Conservation (phyloP, 37 sponge, comb jelly and placozoan species). For the Dysidea cf. avara region DNA sequence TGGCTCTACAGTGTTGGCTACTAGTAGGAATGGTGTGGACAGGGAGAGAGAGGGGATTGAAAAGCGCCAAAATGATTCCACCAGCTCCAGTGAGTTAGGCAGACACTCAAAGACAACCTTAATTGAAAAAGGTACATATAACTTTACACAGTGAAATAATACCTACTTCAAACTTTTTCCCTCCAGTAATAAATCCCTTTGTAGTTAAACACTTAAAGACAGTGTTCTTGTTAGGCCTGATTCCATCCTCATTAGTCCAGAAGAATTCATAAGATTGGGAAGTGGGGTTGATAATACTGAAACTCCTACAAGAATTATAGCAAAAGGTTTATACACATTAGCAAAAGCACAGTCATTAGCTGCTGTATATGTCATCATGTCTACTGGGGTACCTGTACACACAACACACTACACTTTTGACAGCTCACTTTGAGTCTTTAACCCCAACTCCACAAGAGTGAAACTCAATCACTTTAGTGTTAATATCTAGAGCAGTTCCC, state of each 20-base stretch:
- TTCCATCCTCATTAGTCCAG: constrained; percentile 64
- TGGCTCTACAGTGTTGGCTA: constrained; percentile 84
- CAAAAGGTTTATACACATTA: too few relatives aligned
- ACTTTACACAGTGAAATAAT: not conserved
- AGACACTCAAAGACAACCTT: constrained; percentile 90
- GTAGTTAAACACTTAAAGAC: constrained; percentile 74
- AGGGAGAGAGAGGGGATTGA: constrained; percentile 85
- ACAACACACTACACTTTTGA: not conserved
- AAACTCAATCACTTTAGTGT: constrained; percentile 87
- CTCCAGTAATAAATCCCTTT: constrained; percentile 60
- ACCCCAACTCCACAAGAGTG: constrained; percentile 75
- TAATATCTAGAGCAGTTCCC: constrained; percentile 2
- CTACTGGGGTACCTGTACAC: not conserved
- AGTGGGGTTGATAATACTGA: constrained; percentile 93
- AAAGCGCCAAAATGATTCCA: constrained; percentile 89
- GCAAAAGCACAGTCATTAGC: too few relatives aligned
- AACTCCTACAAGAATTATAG: constrained; percentile 40
- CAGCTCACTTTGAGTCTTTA: constrained; percentile 40
- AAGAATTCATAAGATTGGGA: constrained; percentile 72
- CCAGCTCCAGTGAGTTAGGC: constrained; percentile 49
- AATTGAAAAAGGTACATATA: not conserved
- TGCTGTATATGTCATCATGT: too few relatives aligned
- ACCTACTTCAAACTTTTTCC: constrained; percentile 72
- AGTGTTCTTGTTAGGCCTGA: not conserved
- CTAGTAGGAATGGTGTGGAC: constrained; percentile 80